Evolutionary conservation across 2,797 vertebrate genomes (phyloP).

Genomic region (Pseudochaenichthys georgianus): DNA sequence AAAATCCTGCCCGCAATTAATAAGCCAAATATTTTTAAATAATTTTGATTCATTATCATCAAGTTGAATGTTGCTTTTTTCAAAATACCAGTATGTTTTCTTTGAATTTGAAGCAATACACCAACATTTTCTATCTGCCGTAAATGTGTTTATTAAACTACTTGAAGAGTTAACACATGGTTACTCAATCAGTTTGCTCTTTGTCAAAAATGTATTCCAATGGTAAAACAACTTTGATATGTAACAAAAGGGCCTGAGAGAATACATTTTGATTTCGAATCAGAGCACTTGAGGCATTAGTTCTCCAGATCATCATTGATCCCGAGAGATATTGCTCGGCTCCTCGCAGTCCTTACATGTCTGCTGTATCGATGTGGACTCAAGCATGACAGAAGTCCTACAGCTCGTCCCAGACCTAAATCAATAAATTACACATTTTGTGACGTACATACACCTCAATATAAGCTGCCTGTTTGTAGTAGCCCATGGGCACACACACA

Average conservation of each 20-base stretch:
- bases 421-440: conserved; percentile 27
- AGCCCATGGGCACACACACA: background rate
- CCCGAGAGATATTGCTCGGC: conserved; percentile 7
- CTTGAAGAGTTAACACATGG: background rate
- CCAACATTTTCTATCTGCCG: background rate
- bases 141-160: background rate
- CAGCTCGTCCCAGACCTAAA: conserved; percentile 26
- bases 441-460: background rate
- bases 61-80: background rate
- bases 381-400: conserved; percentile 19
- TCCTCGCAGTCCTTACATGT: conserved; percentile 18
- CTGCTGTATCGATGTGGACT: conserved; percentile 28
- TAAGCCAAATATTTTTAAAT: conserved; percentile 7
- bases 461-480: conserved; percentile 6
- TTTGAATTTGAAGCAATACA: background rate
- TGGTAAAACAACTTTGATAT: background rate
- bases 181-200: background rate
- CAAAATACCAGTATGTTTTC: background rate
- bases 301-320: conserved; percentile 31
- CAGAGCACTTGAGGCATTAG: background rate
- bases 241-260: background rate
- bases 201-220: background rate
- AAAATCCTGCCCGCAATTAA: conserved; percentile 35
- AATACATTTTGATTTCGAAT: conserved; percentile 9
- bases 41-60: conserved; percentile 2